Conservation (phyloP, 2,797 vertebrate genomes). For the Hirundo rustica region DNA sequence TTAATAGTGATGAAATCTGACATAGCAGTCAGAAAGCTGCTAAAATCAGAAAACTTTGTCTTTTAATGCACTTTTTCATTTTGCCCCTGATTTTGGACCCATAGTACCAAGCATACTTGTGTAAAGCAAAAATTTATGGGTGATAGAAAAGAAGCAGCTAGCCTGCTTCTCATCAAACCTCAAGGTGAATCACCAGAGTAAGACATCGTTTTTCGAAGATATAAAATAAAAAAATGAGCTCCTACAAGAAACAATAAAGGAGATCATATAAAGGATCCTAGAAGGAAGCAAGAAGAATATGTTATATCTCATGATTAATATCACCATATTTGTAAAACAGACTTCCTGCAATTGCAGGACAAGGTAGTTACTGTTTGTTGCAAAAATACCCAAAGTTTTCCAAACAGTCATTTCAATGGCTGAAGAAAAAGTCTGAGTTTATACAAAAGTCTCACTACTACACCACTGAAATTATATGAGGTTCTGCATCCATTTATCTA, state of each 20-base stretch:
- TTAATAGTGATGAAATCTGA: not conserved
- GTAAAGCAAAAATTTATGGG: not conserved
- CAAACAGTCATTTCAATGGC: not conserved
- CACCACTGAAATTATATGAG: not conserved
- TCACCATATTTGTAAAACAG: not conserved
- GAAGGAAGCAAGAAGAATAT: not conserved
- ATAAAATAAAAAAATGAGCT: not conserved
- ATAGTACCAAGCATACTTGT: not conserved
- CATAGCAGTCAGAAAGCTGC: not conserved
- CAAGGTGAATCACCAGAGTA: conserved; percentile 19
- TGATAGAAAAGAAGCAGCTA: not conserved
- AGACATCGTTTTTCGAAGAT: not conserved
- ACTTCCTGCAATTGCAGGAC: not conserved
- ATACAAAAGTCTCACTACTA: not conserved
- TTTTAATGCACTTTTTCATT: not conserved
- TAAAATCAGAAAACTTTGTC: not conserved
- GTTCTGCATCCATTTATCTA: not conserved
- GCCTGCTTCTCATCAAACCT: not conserved
- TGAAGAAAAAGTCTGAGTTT: not conserved
- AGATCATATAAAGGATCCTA: not conserved
- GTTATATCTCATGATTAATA: not conserved
- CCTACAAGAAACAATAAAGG: not conserved
- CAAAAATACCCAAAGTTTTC: not conserved
- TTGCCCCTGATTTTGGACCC: not conserved
- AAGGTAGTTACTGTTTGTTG: not conserved